Percentiles rank a stretch among this genome's conserved stretches.
These are phyloP conservation scores for Callochromis pleurospilus DNA, from an alignment of 2,113 vertebrate species.

Conservation along the genomic window DNA sequence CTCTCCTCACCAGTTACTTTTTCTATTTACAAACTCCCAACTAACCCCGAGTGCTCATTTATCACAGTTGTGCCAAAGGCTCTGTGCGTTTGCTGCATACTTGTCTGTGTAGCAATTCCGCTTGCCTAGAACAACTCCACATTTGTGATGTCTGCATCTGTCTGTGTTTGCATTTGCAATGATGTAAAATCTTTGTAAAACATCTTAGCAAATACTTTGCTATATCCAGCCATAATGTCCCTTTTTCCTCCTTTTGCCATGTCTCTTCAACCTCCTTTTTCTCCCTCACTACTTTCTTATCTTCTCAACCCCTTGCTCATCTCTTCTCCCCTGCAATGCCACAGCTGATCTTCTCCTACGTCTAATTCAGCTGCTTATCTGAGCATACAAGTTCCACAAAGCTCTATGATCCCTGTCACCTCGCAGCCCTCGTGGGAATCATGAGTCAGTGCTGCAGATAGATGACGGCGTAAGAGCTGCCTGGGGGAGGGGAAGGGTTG, in stretches of 20 bases:
- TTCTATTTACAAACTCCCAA: neutral
- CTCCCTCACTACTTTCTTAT: constrained; percentile 4
- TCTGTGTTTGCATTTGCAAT: neutral
- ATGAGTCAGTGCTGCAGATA: constrained; percentile 40
- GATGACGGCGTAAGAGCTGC: constrained; percentile 5
- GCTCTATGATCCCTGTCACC: constrained; percentile 54
- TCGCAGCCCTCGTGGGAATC: constrained; percentile 44
- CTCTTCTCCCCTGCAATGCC: constrained; percentile 33
- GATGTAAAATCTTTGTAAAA: neutral
- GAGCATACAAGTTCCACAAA: constrained; percentile 58
- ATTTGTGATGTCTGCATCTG: neutral
- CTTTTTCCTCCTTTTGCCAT: neutral
- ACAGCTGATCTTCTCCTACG: constrained; percentile 46
- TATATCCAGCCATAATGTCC: neutral
- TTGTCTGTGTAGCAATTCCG: neutral
- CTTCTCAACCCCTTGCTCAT: constrained; percentile 31
- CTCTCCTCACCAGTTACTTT: neutral
- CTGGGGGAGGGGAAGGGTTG: neutral
- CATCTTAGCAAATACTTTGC: neutral
- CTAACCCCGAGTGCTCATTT: neutral
- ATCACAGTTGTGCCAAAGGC: neutral
- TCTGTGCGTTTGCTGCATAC: neutral
- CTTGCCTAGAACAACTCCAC: neutral
- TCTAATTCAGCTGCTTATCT: constrained; percentile 72
- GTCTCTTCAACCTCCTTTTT: neutral